Evolutionary conservation across 2,888 invertebrate genomes (phyloP), one percentile per base, ranked within the genome.

Genomic region (Drosophila fungiperda): DNA sequence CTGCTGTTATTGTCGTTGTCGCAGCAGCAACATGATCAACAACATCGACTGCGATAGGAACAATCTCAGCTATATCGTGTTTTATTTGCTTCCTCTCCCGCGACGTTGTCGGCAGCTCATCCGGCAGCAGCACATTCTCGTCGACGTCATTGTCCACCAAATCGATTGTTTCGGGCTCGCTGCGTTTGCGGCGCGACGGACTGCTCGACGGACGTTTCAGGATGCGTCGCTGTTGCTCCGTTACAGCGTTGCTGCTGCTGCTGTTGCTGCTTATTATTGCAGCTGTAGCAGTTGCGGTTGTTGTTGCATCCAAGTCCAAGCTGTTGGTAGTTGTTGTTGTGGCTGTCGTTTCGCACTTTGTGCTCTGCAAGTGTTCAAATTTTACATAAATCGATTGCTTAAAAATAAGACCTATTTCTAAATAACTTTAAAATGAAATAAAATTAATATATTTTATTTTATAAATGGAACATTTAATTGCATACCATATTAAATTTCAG

Each of bases 121-220:
- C 75, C 9, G 55, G 74, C 59, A 11, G 53, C 42, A 38, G 58
- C 60, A 17, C 45, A 15, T 8, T 23, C 23, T 52, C 70, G 58
- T 79, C 26, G 12, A 77, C 65, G 8, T 59, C 57, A 36, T 60
- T 66, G 7, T 42, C 70, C 58, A 76, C 74, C 48, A 69, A 58
- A 12, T 54, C 49, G 53, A 64, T 69, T 55, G 61, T 67, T 63
- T 74, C 50, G 33, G 61, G 33, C n/a, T 80, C 67, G 45, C 66
- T 78, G 67, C 72, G 82, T 68, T 82, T 80, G 33, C 80, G 78
- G 20, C 75, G 75, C 60, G 83, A 78, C 12, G 91, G 89, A 67
- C 88, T 91, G 58, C 80, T 85, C 57, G 90, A 88, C 36, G 87
- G 78, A 42, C 92, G 83, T 68, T 92, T 91, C 29, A 84, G 78